phyloP scores from a whole-genome alignment of 1,140 invertebrate species.

The Saccostrea glomerata region DNA sequence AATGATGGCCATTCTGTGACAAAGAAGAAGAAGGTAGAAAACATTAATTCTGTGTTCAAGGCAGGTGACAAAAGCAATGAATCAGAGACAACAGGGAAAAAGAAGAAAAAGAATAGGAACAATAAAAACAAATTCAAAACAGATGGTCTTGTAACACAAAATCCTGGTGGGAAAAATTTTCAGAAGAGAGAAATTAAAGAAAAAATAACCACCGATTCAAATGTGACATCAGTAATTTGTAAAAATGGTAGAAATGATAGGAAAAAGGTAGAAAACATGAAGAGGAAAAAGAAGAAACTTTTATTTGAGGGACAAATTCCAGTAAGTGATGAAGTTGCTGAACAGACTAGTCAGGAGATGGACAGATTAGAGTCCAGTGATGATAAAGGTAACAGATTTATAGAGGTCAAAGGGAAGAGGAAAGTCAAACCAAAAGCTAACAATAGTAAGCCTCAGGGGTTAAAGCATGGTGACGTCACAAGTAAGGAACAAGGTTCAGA shows the following conservation, averaged over 20 bases:
- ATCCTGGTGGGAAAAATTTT: conserved; percentile 1
- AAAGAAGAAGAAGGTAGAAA: neutral
- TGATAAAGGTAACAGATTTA: neutral
- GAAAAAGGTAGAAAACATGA: neutral
- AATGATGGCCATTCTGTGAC: neutral
- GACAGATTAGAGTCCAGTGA: neutral
- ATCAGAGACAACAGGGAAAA: neutral
- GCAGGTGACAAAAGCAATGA: neutral
- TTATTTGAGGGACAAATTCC: neutral
- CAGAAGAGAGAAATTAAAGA: neutral
- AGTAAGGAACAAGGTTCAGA: neutral
- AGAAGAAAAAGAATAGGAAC: conserved; percentile 4
- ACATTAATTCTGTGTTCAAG: neutral
- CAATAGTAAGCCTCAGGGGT: neutral
- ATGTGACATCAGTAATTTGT: neutral
- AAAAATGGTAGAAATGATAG: neutral
- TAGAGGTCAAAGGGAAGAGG: neutral
- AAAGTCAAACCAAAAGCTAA: neutral
- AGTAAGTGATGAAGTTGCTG: neutral
- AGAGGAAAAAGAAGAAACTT: neutral
- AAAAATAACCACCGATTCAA: neutral
- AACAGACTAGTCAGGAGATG: neutral
- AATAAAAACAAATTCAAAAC: conserved; percentile 1
- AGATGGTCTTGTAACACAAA: neutral
- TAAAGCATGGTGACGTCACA: neutral